A percentile compares a stretch with the other conserved stretches of the same genome.
Conservation (phyloP, 2,113 vertebrate species). For the Hippocampus barbouri region DNA sequence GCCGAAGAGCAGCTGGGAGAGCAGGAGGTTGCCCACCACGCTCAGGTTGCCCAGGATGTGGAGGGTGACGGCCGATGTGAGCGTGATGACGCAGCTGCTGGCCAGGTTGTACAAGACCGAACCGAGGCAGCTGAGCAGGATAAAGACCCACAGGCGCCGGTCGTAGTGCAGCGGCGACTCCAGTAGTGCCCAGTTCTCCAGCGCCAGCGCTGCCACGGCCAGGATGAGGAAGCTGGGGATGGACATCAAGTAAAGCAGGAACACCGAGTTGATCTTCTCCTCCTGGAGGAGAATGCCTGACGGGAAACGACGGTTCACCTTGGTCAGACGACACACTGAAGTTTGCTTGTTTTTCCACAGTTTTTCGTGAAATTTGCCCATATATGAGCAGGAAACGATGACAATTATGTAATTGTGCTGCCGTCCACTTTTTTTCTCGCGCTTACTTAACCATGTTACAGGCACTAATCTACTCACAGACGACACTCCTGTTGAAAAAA, state of each 20-base stretch:
- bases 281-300: slow-evolving; percentile 90
- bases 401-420: background rate
- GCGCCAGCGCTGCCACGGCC: slow-evolving; percentile 77
- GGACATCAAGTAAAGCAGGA: slow-evolving; percentile 89
- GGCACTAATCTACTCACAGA: slow-evolving; percentile 19
- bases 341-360: too few relatives aligned
- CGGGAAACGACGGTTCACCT: slow-evolving; percentile 1
- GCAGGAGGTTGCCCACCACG: slow-evolving; percentile 87
- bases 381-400: background rate
- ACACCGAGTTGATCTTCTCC: slow-evolving; percentile 84
- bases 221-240: slow-evolving; percentile 94
- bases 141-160: slow-evolving; percentile 81
- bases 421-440: slow-evolving; percentile 17
- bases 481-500: background rate
- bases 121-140: slow-evolving; percentile 91
- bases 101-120: slow-evolving; percentile 96
- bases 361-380: background rate
- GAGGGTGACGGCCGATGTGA: slow-evolving; percentile 93
- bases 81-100: slow-evolving; percentile 88
- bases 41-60: slow-evolving; percentile 93
- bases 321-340: background rate
- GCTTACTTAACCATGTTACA: slow-evolving; percentile 17
- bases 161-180: slow-evolving; percentile 74
- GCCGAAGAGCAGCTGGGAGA: slow-evolving; percentile 86
- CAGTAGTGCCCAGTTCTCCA: slow-evolving; percentile 82